Conservation (phyloP, 2,888 invertebrate species). For the Noctua comes region DNA sequence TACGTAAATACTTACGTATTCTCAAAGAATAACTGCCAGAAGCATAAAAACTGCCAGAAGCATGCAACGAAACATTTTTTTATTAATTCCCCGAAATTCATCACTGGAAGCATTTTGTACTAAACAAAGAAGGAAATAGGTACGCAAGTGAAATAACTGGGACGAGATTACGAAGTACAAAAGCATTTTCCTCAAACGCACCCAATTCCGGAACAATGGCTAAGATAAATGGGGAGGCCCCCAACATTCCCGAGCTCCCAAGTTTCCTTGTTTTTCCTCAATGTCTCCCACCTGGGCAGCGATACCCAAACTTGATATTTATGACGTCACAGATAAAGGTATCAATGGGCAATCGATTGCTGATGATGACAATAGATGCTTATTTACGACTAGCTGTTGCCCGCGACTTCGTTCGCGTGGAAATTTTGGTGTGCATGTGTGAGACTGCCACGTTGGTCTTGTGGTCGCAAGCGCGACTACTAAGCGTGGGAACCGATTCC, state of each 20-base stretch:
- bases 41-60: not conserved
- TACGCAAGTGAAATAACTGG: conserved; percentile 69
- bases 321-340: conserved; percentile 67
- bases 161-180: conserved; percentile 73
- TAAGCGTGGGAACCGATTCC: too few species aligned
- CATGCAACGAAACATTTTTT: conserved; percentile 26
- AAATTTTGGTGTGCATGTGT: too few species aligned
- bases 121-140: conserved; percentile 61
- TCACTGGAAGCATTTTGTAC: conserved; percentile 54
- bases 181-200: conserved; percentile 69
- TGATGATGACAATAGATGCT: conserved; percentile 56
- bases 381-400: too few species aligned
- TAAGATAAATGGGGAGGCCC: conserved; percentile 76
- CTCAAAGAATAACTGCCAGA: not conserved
- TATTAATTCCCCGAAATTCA: conserved; percentile 47
- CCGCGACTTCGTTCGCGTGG: too few species aligned
- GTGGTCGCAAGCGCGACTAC: too few species aligned
- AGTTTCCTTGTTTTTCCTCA: conserved; percentile 71
- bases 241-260: conserved; percentile 53
- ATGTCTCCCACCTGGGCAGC: conserved; percentile 72
- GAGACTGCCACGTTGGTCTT: too few species aligned
- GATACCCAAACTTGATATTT: conserved; percentile 64
- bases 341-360: conserved; percentile 59
- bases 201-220: conserved; percentile 75
- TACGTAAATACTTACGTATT: not conserved